phyloP scores from a whole-genome alignment of 2,888 invertebrate species.

The Clitarchus hookeri region DNA sequence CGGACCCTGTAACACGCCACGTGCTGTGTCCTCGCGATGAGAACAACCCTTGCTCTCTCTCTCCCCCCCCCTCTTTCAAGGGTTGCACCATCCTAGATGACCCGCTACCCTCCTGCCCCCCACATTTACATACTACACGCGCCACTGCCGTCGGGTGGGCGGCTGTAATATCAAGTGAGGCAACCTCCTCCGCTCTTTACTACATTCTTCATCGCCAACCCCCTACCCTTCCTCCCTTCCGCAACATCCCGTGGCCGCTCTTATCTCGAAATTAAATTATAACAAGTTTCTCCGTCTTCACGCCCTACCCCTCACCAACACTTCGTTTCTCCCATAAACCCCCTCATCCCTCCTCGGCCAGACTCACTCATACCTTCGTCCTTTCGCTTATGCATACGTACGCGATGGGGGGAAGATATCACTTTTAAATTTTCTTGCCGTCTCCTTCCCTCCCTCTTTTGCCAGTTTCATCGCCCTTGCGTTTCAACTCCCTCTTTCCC shows the following conservation, averaged over 20 bases:
- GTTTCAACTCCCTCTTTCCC: no score
- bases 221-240: background rate
- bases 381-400: background rate
- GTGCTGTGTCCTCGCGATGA: no score
- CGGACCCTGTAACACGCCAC: no score
- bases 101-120: background rate
- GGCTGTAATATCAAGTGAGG: constrained; percentile 2
- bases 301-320: background rate
- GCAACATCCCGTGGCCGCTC: background rate
- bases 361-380: background rate
- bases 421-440: background rate
- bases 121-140: background rate
- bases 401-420: background rate
- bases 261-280: constrained; percentile 14
- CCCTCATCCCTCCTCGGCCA: background rate
- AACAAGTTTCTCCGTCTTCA: background rate
- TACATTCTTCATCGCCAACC: background rate
- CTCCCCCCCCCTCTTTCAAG: background rate
- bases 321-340: no score
- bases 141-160: background rate
- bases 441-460: background rate
- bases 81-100: background rate
- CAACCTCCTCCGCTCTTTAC: background rate
- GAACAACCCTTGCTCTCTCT: no score
- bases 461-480: background rate